Evolutionary conservation across 1,140 invertebrate genomes (phyloP).

Genomic region (Drosophila lacertosa): DNA sequence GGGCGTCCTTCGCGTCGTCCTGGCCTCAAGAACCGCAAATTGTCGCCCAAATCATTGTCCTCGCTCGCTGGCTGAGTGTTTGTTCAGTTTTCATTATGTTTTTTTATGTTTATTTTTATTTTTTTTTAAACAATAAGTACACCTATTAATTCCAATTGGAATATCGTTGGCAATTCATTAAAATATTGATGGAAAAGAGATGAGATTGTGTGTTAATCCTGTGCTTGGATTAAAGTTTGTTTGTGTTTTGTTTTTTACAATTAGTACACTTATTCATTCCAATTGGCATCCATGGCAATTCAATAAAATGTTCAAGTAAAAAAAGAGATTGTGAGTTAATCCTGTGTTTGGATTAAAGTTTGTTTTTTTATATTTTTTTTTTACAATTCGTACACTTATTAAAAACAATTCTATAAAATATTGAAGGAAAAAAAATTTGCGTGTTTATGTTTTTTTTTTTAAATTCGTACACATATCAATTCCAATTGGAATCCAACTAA

Average conservation of each 20-base stretch:
- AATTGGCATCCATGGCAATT: background rate
- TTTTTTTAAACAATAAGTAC: slow-evolving; percentile 2
- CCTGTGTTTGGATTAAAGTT: no score
- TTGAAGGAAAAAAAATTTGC: background rate
- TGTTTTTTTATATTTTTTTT: slow-evolving; percentile 19
- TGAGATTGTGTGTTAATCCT: no score
- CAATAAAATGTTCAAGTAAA: slow-evolving; percentile 1
- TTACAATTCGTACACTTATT: background rate
- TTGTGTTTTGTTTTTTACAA: slow-evolving; percentile 7
- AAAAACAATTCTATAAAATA: slow-evolving; percentile 3
- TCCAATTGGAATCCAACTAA: no score
- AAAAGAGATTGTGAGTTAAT: no score
- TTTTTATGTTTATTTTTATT: slow-evolving; percentile 4
- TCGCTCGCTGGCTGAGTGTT: slow-evolving; percentile 69
- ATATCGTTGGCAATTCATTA: slow-evolving; percentile 2
- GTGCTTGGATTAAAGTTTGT: no score
- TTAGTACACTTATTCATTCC: background rate
- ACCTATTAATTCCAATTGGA: background rate
- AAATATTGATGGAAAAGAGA: no score
- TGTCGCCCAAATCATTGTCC: slow-evolving; percentile 70
- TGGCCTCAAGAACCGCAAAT: slow-evolving; percentile 72
- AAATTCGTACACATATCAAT: no score
- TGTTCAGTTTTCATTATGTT: background rate
- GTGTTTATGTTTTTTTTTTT: no score
- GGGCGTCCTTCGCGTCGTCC: slow-evolving; percentile 54